A percentile compares a stretch with the other conserved stretches of the same genome.
Conservation (phyloP, 2,113 vertebrate genomes). For the Tetraodon nigroviridis region DNA sequence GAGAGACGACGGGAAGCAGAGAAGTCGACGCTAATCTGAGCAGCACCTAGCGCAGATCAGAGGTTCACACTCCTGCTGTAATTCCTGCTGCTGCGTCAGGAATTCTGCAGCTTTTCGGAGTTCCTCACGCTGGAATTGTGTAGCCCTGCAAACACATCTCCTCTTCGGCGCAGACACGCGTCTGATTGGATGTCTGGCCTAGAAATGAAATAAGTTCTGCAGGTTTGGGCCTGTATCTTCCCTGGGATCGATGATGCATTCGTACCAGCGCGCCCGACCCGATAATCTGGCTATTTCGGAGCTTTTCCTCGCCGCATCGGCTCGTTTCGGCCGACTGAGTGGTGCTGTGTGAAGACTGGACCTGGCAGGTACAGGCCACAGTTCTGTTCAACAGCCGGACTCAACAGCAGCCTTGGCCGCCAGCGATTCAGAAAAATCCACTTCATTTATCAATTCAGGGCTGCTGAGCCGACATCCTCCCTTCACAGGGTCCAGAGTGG, state of each 20-base stretch:
- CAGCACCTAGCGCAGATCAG: conserved; percentile 31
- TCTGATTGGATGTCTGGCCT: too few relatives aligned
- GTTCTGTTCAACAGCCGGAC: conserved; percentile 60
- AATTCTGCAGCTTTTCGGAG: too few relatives aligned
- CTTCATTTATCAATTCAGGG: conserved; percentile 49
- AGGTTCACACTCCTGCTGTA: not conserved
- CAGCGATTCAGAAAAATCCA: not conserved
- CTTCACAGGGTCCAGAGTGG: conserved; percentile 1
- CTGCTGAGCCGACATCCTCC: conserved; percentile 5
- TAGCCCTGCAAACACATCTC: not conserved
- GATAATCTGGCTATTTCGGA: conserved; percentile 32
- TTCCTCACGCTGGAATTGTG: not conserved
- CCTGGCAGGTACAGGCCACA: conserved; percentile 15
- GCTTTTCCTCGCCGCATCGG: conserved; percentile 13
- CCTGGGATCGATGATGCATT: conserved; percentile 28
- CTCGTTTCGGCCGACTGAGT: conserved; percentile 46
- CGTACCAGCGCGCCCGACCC: conserved; percentile 25
- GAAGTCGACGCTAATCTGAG: conserved; percentile 56
- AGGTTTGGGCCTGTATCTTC: conserved; percentile 12
- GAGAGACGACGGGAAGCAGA: conserved; percentile 58
- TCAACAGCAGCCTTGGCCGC: conserved; percentile 44
- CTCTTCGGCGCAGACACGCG: too few relatives aligned
- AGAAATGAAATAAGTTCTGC: too few relatives aligned
- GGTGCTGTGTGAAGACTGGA: conserved; percentile 22
- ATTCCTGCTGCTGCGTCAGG: too few relatives aligned